Evolutionary conservation across 2,113 vertebrate species (phyloP).

Genomic region (Brachypteracias leptosomus): DNA sequence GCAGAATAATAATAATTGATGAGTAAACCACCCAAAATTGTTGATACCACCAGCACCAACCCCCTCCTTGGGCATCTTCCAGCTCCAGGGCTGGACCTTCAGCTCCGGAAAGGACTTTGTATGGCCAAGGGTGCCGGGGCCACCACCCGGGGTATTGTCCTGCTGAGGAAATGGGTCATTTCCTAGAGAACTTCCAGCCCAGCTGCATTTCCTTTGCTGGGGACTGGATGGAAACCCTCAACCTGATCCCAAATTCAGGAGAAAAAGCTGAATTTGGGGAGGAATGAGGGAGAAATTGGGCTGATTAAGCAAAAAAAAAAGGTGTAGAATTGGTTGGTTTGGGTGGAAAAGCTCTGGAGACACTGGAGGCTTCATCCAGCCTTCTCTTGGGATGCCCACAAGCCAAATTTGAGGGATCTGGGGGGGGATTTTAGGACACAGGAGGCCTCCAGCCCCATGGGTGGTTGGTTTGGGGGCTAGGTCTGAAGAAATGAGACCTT

Average conservation of each 20-base stretch:
- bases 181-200: constrained; percentile 40
- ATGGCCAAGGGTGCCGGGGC: neutral
- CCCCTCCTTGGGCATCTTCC: neutral
- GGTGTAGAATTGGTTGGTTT: neutral
- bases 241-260: neutral
- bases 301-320: neutral
- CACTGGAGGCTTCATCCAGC: constrained; percentile 9
- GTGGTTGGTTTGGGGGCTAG: neutral
- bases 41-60: neutral
- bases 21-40: neutral
- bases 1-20: neutral
- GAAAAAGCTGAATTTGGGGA: neutral
- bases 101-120: constrained; percentile 9
- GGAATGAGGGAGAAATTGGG: neutral
- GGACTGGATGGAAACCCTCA: neutral
- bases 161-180: constrained; percentile 51
- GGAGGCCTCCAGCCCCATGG: neutral
- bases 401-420: neutral
- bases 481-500: neutral
- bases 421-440: neutral
- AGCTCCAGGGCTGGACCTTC: neutral
- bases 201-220: neutral
- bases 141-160: neutral
- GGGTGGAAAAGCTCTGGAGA: neutral
- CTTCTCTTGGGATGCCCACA: accelerated